phyloP scores from a whole-genome alignment of 2,888 invertebrate genomes.

The Panorpa germanica region DNA sequence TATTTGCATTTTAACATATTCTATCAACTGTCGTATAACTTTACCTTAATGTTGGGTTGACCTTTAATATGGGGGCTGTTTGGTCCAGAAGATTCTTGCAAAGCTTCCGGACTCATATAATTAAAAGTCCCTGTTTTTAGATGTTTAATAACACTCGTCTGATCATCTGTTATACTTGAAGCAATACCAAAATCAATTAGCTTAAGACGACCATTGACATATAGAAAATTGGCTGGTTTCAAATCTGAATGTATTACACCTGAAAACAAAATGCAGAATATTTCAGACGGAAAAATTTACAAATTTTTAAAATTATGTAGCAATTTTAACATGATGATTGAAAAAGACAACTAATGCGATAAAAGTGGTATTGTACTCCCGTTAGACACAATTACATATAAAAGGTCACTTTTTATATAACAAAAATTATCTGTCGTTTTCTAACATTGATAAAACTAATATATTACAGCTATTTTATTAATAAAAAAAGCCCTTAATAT shows the following conservation, averaged over 20 bases:
- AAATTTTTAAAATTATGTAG: slow-evolving; percentile 1
- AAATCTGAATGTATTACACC: slow-evolving; percentile 92
- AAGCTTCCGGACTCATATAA: slow-evolving; percentile 91
- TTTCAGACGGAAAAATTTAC: not conserved
- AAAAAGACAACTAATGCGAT: not conserved
- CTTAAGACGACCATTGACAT: slow-evolving; percentile 71
- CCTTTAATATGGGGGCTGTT: slow-evolving; percentile 23
- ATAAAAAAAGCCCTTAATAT: no score
- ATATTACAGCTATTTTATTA: no score
- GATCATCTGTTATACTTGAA: slow-evolving; percentile 67
- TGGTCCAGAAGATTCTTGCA: slow-evolving; percentile 39
- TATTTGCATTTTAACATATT: no score
- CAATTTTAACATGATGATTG: slow-evolving; percentile 1
- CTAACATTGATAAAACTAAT: no score
- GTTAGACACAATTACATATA: slow-evolving; percentile 8
- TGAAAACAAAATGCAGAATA: slow-evolving; percentile 19
- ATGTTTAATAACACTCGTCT: slow-evolving; percentile 73
- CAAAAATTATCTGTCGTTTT: not conserved
- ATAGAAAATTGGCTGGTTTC: slow-evolving; percentile 90
- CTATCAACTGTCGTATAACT: not conserved
- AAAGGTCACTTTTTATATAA: not conserved
- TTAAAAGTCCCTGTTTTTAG: slow-evolving; percentile 77
- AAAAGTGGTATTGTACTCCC: not conserved
- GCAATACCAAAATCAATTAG: slow-evolving; percentile 97
- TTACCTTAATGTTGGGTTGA: slow-evolving; percentile 28